Percentiles rank a stretch among this genome's conserved stretches.
These are phyloP conservation scores for Philonicus albiceps DNA, from an alignment of 2,888 invertebrate species.

Conservation along the genomic window DNA sequence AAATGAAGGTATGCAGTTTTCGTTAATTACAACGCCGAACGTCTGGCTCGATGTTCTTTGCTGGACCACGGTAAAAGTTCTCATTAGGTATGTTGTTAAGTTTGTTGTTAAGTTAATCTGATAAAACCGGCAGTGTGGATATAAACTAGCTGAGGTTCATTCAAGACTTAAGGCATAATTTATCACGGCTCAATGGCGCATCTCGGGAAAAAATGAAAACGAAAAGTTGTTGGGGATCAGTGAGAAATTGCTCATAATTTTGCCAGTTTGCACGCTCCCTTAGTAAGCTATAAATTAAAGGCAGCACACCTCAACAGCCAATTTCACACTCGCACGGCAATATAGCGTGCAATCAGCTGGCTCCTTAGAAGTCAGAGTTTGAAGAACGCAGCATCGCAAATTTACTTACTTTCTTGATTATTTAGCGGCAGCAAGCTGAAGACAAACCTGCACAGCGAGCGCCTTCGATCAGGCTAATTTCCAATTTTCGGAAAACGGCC, in stretches of 20 bases:
- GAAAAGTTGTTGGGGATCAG: conserved; percentile 15
- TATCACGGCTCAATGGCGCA: conserved; percentile 28
- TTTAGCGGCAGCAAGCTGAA: not conserved
- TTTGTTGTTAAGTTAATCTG: not conserved
- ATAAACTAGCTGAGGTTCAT: not conserved
- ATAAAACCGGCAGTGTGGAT: not conserved
- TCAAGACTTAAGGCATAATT: not conserved
- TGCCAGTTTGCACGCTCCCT: conserved; percentile 39
- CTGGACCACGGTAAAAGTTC: not conserved
- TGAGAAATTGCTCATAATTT: conserved; percentile 48
- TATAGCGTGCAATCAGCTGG: conserved; percentile 23
- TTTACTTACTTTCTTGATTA: not conserved
- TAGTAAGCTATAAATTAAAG: conserved; percentile 47
- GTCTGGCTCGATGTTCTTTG: not conserved
- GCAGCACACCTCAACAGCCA: conserved; percentile 33
- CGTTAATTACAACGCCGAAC: not conserved
- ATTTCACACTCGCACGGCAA: conserved; percentile 45
- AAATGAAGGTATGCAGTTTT: not conserved
- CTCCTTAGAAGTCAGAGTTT: conserved; percentile 10
- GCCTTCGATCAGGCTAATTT: conserved; percentile 24
- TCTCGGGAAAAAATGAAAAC: conserved; percentile 32
- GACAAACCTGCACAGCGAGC: conserved; percentile 12
- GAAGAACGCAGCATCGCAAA: conserved; percentile 4
- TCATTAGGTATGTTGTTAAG: not conserved
- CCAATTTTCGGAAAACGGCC: conserved; percentile 31